A percentile compares a stretch with the other conserved stretches of the same genome.
phyloP scores from a whole-genome alignment of 2,113 vertebrate genomes.

The Electrona antarctica region DNA sequence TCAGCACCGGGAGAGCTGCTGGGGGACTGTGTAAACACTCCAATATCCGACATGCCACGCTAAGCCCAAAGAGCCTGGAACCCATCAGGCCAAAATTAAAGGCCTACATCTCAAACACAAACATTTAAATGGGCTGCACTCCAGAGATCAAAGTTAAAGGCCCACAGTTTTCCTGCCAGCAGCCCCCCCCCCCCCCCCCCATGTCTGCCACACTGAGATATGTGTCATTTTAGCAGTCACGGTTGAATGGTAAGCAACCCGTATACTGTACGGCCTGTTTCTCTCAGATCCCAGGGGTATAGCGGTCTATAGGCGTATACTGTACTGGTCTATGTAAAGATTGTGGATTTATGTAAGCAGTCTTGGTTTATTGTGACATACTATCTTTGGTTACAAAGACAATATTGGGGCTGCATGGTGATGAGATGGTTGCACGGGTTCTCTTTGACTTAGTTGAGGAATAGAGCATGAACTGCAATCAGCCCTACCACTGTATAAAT shows the following conservation, averaged over 20 bases:
- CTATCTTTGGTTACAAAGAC: constrained; percentile 11
- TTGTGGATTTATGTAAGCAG: constrained; percentile 13
- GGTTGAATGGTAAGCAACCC: constrained; percentile 35
- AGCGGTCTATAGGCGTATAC: constrained; percentile 18
- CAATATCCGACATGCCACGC: constrained; percentile 75
- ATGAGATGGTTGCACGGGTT: constrained; percentile 12
- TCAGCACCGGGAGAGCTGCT: constrained; percentile 70
- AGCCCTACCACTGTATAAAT: too few relatives aligned
- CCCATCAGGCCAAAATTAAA: constrained; percentile 76
- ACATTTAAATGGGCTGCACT: constrained; percentile 78
- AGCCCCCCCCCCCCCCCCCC: constrained; percentile 17
- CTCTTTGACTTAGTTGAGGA: constrained; percentile 2
- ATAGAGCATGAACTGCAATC: constrained; percentile 7
- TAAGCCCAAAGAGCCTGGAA: constrained; percentile 79
- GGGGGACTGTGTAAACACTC: constrained; percentile 79
- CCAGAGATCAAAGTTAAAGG: constrained; percentile 76
- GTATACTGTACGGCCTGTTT: constrained; percentile 30
- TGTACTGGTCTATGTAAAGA: constrained; percentile 21
- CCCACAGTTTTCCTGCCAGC: constrained; percentile 47
- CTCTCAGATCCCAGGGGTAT: constrained; percentile 8
- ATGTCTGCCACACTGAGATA: constrained; percentile 49
- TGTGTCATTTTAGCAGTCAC: constrained; percentile 50
- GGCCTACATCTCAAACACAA: constrained; percentile 76
- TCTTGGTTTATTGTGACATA: constrained; percentile 28
- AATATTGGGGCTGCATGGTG: not conserved